Evolutionary conservation across 2,113 vertebrate genomes (phyloP), one percentile per base, ranked within the genome.

Genomic region (Alligator sinensis): DNA sequence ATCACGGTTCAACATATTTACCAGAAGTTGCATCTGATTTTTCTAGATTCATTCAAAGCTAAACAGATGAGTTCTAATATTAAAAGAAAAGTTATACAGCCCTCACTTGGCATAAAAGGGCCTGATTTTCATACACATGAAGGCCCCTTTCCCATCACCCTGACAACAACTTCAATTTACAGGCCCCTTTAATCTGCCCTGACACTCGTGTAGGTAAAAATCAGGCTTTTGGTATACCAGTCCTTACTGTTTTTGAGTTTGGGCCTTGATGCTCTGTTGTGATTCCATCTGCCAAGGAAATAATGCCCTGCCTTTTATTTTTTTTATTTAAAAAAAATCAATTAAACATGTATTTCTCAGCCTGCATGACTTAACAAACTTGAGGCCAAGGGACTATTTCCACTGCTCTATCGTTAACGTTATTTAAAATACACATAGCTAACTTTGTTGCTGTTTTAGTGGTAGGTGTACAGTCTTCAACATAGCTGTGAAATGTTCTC

Each of bases 51-150:
- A 12, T 75, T 90, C 68, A 6, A 94, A 97, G 75, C 62, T 28
- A 92, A 80, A 86, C 27, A 86, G 25, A 21, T 1, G 95, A 93
- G 87, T 97, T 95, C 85, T 91, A 90, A 74, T 38, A 79, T 68
- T 27, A 30, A 96, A 88, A 77, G 18, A 38, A 75, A 54, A 89
- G 59, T 89, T 88, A 72, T 70, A 93, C 77, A 60, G 61, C 11
- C 92, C n/a, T 80, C 77, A 34, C 87, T 77, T 80, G 88, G 77
- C 59, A 95, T 18, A 90, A 81, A 94, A 60, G 10, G 83, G 34
- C 11, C n/a, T 72, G 82, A 82, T 63, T 91, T 79, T 87, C 86
- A 82, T 74, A 82, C 0, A 1, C 19, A 15, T 13, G 6, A 74
- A 74, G 12, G 22, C 34, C 21, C 34, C 38, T 22, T 88, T 77